Evolutionary conservation across 2,888 invertebrate genomes (phyloP).

Genomic region (Argyresthia goedartella): DNA sequence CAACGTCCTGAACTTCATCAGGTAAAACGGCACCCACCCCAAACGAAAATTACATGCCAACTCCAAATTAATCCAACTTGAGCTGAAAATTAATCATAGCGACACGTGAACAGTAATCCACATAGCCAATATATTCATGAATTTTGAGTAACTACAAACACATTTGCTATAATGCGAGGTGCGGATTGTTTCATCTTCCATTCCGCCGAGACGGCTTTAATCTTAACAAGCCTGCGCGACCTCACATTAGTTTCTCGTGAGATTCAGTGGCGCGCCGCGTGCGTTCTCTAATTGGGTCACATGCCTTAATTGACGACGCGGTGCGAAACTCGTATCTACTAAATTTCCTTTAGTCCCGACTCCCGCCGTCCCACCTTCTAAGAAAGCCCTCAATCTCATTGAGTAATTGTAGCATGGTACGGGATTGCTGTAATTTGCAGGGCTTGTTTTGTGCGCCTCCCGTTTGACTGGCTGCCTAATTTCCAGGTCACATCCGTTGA

Average conservation of each 20-base stretch:
- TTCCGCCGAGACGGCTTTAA: conserved; percentile 34
- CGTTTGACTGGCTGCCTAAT: conserved; percentile 2
- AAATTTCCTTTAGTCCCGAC: background rate
- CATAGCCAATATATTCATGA: conserved; percentile 5
- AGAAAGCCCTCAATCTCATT: conserved; percentile 4
- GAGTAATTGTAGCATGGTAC: conserved; percentile 2
- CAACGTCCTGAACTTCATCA: conserved; percentile 78
- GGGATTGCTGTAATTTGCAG: conserved; percentile 1
- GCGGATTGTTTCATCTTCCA: conserved; percentile 29
- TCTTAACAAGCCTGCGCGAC: conserved; percentile 38
- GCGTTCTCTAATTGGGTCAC: conserved; percentile 58
- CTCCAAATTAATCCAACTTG: background rate
- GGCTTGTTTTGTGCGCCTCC: background rate
- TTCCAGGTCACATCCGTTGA: conserved; percentile 74
- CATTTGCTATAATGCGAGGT: conserved; percentile 24
- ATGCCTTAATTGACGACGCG: conserved; percentile 47
- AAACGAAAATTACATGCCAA: background rate
- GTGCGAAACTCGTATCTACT: conserved; percentile 28
- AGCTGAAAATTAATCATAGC: background rate
- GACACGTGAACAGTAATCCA: background rate
- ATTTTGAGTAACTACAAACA: background rate
- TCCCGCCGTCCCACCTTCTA: conserved; percentile 3
- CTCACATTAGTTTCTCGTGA: conserved; percentile 44
- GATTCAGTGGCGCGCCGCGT: conserved; percentile 19
- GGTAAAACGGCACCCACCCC: conserved; percentile 30